Base-by-base conservation (phyloP, 2,888 invertebrate genomes). In the Diarsia mendica region DNA sequence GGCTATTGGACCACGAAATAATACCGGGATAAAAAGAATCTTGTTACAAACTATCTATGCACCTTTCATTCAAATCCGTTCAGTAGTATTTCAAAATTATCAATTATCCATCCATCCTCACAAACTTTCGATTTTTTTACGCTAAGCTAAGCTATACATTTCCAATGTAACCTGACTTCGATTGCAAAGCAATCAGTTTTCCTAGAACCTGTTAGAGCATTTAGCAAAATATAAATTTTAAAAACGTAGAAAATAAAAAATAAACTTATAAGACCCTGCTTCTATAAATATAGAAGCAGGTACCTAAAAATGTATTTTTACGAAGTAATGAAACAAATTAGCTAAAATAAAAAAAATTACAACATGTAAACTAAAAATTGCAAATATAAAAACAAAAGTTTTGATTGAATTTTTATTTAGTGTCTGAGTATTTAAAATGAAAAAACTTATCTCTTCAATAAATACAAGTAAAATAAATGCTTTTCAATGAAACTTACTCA, bases 391-490 rank as follows among this genome's bases (percentile, higher is more conserved):
- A 83, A 72, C 69, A 61, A 72, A 77, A 80, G 77, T 83, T 83
- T 68, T 63, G 61, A 76, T 82, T 83, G 60, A 80, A 69, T 63
- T 20, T 63, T 66, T 51, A 83, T 77, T 69, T 74, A 60, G 61
- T 49, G 71, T 23, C 49, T 64, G 23, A 67, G 60, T 71, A 63
- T 67, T 68, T 79, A 39, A 73, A 83, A 71, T 76, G 15, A 55
- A 80, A 77, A 83, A 74, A 63, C 58, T 69, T 71, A 58, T 73
- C 1, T 49, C 60, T 66, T 11, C 66, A 73, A 63, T 72, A 33
- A 58, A 53, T 51, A n/a, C 44, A 28, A 66, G 72, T 48, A 51
- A 28, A 79, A 74, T 46, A 2, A 78, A 79, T 70, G 48, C 33
- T 63, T 79, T 75, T 67, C 23, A 65, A 67, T 72, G 4, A 72